A percentile compares a stretch with the other conserved stretches of the same genome.
phyloP scores from a whole-genome alignment of 2,797 vertebrate genomes.

The Esox lucius region DNA sequence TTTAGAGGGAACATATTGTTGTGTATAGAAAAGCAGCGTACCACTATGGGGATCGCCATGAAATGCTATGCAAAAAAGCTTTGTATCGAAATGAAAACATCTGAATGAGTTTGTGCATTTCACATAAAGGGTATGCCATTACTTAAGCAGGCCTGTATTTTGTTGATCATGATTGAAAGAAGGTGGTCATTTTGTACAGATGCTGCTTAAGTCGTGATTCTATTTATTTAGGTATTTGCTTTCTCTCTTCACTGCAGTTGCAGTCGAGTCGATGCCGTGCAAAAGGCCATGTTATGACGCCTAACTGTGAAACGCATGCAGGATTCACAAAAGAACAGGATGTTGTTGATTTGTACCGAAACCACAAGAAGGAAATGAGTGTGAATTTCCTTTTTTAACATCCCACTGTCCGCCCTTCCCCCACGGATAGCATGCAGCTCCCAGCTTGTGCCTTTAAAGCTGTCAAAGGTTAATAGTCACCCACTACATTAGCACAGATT shows the following conservation, averaged over 20 bases:
- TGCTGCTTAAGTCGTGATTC: neutral
- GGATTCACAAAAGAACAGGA: conserved; percentile 94
- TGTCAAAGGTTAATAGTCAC: conserved; percentile 77
- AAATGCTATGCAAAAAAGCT: neutral
- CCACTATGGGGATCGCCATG: neutral
- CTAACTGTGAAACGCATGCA: conserved; percentile 69
- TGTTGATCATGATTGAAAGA: neutral
- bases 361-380: conserved; percentile 93
- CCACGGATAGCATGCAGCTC: conserved; percentile 34
- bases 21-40: neutral
- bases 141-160: neutral
- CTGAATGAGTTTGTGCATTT: neutral
- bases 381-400: conserved; percentile 90
- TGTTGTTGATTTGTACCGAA: conserved; percentile 96
- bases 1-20: neutral
- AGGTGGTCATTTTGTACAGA: neutral
- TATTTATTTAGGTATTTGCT: conserved; percentile 32
- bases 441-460: conserved; percentile 57
- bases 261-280: conserved; percentile 44
- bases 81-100: neutral
- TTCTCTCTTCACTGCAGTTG: conserved; percentile 64
- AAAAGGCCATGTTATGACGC: conserved; percentile 56
- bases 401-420: conserved; percentile 75
- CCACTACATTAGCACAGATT: conserved; percentile 65
- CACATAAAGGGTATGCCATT: neutral